Conservation (phyloP, 2,888 invertebrate genomes). For the Lampropteryx suffumata region DNA sequence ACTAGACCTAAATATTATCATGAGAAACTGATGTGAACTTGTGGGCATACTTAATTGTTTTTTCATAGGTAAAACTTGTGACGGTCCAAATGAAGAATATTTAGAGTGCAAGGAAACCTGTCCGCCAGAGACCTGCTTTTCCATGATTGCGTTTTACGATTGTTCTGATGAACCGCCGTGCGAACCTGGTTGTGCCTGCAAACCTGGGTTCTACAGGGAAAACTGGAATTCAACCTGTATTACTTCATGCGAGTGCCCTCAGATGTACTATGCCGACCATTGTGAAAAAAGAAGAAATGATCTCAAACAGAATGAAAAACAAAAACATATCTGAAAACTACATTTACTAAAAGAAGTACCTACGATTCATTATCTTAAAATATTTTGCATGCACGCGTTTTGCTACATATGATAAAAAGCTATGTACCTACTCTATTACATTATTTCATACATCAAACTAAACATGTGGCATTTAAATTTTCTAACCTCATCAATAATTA, state of each 20-base stretch:
- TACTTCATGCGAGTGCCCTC: slow-evolving; percentile 35
- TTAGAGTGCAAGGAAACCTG: slow-evolving; percentile 34
- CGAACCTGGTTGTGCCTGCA: slow-evolving; percentile 40
- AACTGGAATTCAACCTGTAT: slow-evolving; percentile 33
- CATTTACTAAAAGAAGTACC: too few species aligned
- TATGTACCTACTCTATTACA: too few species aligned
- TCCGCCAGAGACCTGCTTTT: slow-evolving; percentile 41
- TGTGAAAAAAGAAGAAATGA: not conserved
- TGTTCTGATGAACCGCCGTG: slow-evolving; percentile 8
- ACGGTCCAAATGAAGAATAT: not conserved
- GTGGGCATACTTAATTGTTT: slow-evolving; percentile 10
- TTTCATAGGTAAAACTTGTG: not conserved
- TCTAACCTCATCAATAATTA: too few species aligned
- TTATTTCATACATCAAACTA: too few species aligned
- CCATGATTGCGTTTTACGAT: slow-evolving; percentile 26
- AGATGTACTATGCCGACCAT: slow-evolving; percentile 21
- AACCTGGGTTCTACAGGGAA: slow-evolving; percentile 32
- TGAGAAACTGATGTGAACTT: too few species aligned
- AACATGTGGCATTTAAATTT: too few species aligned
- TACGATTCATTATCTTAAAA: too few species aligned
- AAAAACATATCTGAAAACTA: too few species aligned
- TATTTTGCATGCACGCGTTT: too few species aligned
- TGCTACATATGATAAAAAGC: too few species aligned
- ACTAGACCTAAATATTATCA: too few species aligned
- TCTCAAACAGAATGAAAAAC: too few species aligned